Evolutionary conservation across 2,888 invertebrate species (phyloP).

Genomic region (Coelopa pilipes): DNA sequence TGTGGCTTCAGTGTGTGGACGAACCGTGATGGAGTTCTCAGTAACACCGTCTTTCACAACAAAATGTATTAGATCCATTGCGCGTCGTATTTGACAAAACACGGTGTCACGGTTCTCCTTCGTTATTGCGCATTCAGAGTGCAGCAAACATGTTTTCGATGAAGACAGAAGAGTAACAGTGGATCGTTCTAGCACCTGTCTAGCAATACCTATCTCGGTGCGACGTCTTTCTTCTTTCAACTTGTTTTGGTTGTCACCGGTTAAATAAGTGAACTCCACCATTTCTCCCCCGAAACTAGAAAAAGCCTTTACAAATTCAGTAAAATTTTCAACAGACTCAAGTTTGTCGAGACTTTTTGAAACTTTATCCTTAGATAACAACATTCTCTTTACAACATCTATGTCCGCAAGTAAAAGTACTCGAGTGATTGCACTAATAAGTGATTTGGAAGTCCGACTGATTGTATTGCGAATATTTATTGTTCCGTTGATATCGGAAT

Average conservation of each 20-base stretch:
- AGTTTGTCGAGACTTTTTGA: conserved; percentile 84
- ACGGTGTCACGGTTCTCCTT: conserved; percentile 97
- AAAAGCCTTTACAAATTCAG: conserved; percentile 98
- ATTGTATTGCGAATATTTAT: conserved; percentile 72
- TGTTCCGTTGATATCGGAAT: conserved; percentile 68
- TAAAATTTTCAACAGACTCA: conserved; percentile 90
- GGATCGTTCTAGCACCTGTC: conserved; percentile 93
- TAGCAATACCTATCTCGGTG: conserved; percentile 96
- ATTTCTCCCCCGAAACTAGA: conserved; percentile 98
- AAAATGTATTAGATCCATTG: conserved; percentile 97
- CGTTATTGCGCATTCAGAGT: conserved; percentile 92
- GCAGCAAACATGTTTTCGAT: conserved; percentile 94
- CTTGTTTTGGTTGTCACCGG: conserved; percentile 83
- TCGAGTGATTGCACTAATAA: conserved; percentile 93
- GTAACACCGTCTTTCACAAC: conserved; percentile 96
- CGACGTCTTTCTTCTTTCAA: conserved; percentile 91
- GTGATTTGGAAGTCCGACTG: conserved; percentile 91
- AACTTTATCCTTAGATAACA: conserved; percentile 96
- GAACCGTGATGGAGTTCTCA: conserved; percentile 63
- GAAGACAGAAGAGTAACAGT: conserved; percentile 97
- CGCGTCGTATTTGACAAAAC: conserved; percentile 96
- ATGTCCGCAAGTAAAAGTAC: conserved; percentile 96
- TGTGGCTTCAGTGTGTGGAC: conserved; percentile 40
- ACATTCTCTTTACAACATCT: conserved; percentile 95
- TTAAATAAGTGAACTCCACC: conserved; percentile 97